Evolutionary conservation across 2,797 vertebrate genomes (phyloP).

Genomic region (Otolemur crassicaudatus): DNA sequence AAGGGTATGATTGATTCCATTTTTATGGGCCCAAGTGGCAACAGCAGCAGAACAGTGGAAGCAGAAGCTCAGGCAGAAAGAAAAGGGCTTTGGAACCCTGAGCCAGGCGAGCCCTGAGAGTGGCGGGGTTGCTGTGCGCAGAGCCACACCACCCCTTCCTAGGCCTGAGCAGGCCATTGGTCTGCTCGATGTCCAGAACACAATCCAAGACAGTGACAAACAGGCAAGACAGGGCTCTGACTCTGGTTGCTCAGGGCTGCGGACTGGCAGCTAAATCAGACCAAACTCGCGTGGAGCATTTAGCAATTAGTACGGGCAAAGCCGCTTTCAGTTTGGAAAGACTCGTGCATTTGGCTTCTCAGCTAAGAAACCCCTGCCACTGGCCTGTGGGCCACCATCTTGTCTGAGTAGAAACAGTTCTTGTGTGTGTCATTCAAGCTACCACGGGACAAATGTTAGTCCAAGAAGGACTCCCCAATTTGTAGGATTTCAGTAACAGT

Average conservation of each 20-base stretch:
- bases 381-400: not conserved
- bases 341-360: not conserved
- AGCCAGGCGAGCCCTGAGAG: too few species aligned
- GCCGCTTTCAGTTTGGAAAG: not conserved
- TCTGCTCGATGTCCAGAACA: not conserved
- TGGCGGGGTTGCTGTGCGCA: rapidly evolving
- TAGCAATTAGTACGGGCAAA: rapidly evolving
- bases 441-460: not conserved
- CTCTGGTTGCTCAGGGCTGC: not conserved
- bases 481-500: not conserved
- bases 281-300: rapidly evolving
- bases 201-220: not conserved
- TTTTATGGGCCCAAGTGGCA: not conserved
- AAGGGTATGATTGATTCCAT: not conserved
- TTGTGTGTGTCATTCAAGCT: not conserved
- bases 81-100: not conserved
- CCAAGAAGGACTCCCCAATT: not conserved
- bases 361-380: not conserved
- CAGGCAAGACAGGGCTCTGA: not conserved
- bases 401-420: not conserved
- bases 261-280: not conserved
- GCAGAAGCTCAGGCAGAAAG: not conserved
- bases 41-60: not conserved
- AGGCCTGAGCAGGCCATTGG: not conserved
- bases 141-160: not conserved